These are phyloP conservation scores for Cephus cinctus DNA, from an alignment of 1,140 invertebrate genomes.

Conservation along the genomic window DNA sequence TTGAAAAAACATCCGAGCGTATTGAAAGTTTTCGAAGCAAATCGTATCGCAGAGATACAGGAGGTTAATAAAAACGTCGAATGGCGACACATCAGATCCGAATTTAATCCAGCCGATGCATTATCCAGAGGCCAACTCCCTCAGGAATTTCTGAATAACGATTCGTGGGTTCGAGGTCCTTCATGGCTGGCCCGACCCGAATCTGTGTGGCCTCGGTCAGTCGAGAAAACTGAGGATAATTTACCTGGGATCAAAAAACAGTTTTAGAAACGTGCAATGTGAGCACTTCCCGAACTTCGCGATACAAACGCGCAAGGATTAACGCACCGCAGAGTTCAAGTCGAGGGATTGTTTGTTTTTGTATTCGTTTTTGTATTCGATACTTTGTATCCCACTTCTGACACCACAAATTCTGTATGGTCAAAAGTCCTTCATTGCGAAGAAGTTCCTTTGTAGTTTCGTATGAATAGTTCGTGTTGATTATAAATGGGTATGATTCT, in stretches of 20 bases:
- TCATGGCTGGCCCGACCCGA: constrained; percentile 12
- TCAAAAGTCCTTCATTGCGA: no score
- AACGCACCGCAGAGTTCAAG: constrained; percentile 16
- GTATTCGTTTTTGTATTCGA: no score
- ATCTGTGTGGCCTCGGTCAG: constrained; percentile 9
- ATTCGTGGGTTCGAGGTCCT: constrained; percentile 12
- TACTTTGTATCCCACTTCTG: no score
- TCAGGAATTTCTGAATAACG: constrained; percentile 14
- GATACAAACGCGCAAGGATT: constrained; percentile 12
- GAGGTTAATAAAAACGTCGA: constrained; percentile 7
- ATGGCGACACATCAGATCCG: constrained; percentile 13
- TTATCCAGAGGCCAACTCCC: constrained; percentile 15
- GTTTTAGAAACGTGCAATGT: constrained; percentile 6
- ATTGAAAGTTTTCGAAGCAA: background rate
- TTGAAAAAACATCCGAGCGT: constrained; percentile 1
- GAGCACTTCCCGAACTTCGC: constrained; percentile 10
- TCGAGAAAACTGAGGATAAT: constrained; percentile 7
- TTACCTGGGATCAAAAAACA: constrained; percentile 12
- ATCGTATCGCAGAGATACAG: background rate
- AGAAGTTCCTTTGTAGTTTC: no score
- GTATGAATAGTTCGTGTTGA: no score
- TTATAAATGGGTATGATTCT: no score
- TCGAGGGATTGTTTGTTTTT: constrained; percentile 11
- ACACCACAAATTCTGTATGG: no score
- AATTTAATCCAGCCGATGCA: constrained; percentile 12